Evolutionary conservation across 2,113 vertebrate genomes (phyloP).

Genomic region (Xerus inauris): DNA sequence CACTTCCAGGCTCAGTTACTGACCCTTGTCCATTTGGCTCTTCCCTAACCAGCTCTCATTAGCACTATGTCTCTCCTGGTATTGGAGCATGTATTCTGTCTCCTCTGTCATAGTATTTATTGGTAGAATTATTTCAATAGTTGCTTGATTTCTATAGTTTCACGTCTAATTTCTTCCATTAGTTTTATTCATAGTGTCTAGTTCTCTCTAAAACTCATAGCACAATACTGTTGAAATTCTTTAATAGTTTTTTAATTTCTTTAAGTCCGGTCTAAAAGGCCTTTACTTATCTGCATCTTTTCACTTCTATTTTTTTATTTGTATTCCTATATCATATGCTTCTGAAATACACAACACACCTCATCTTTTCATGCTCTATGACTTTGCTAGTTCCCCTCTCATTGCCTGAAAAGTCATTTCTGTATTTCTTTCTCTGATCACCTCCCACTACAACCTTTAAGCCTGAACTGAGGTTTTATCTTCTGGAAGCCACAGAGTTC

Average conservation of each 20-base stretch:
- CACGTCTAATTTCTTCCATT: background rate
- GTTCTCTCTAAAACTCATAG: background rate
- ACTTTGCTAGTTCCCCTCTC: background rate
- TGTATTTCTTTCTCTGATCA: background rate
- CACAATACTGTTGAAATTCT: background rate
- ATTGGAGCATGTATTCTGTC: too few relatives aligned
- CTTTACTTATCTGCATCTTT: background rate
- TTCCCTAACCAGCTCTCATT: accelerated
- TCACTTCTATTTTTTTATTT: background rate
- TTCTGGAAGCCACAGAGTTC: background rate
- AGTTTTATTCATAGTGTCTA: background rate
- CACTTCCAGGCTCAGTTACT: too few relatives aligned
- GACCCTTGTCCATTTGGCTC: too few relatives aligned
- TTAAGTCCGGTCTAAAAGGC: background rate
- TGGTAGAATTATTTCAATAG: background rate
- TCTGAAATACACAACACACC: background rate
- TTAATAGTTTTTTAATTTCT: background rate
- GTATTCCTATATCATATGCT: background rate
- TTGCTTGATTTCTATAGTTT: background rate
- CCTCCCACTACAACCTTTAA: too few relatives aligned
- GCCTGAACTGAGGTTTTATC: background rate
- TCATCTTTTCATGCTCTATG: background rate
- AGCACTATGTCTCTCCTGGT: background rate
- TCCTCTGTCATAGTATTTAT: background rate
- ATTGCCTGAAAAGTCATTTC: background rate